These are phyloP conservation scores for Pelvicachromis taeniatus DNA, from an alignment of 2,113 vertebrate genomes.

Conservation along the genomic window DNA sequence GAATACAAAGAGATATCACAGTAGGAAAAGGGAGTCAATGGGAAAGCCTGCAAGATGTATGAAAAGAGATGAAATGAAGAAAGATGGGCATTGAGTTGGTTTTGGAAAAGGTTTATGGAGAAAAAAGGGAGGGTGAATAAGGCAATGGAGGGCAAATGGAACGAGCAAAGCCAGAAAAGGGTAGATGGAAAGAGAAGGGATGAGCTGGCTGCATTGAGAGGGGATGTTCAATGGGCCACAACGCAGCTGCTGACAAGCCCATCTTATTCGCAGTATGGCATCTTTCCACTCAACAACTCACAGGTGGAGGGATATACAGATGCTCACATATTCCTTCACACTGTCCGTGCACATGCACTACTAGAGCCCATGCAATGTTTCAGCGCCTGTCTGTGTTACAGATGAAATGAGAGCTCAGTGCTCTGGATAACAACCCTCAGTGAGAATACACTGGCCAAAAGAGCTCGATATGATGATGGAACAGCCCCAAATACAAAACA, in stretches of 20 bases:
- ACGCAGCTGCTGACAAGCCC: slow-evolving; percentile 32
- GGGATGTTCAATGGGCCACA: slow-evolving; percentile 45
- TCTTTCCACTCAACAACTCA: slow-evolving; percentile 33
- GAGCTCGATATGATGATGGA: not conserved
- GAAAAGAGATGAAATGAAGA: not conserved
- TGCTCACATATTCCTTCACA: not conserved
- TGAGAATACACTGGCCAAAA: not conserved
- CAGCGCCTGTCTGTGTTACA: not conserved
- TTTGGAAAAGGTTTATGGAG: not conserved
- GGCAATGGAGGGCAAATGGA: not conserved
- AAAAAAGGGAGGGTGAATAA: not conserved
- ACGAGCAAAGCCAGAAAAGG: slow-evolving; percentile 1
- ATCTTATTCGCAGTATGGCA: slow-evolving; percentile 44
- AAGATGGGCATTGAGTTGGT: not conserved
- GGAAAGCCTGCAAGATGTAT: not conserved
- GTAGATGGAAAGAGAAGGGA: slow-evolving; percentile 16
- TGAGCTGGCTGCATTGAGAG: slow-evolving; percentile 11
- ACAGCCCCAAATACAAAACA: not conserved
- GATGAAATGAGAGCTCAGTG: not conserved
- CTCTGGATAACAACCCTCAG: slow-evolving; percentile 3
- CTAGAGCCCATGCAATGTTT: not conserved
- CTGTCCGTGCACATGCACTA: not conserved
- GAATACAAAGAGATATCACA: not conserved
- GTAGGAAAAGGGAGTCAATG: not conserved
- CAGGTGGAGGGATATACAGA: slow-evolving; percentile 33